Base-by-base conservation (phyloP, 2,113 vertebrate species). In the Thunnus thynnus region DNA sequence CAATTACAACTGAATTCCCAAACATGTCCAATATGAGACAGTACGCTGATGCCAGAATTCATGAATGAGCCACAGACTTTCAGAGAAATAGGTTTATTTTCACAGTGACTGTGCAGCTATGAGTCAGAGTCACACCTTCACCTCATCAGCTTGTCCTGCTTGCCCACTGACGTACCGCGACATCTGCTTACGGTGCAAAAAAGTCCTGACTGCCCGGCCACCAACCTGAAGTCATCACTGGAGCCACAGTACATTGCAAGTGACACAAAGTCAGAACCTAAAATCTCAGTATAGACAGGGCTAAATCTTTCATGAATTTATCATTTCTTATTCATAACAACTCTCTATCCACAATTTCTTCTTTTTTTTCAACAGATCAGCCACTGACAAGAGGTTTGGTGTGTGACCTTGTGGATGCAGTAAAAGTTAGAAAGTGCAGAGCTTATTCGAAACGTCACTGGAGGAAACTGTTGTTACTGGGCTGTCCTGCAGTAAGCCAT, bases 271-370 rank as follows among this genome's bases (percentile, higher is more conserved):
- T 94, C 92, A 92, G 79, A 91, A 87, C 44, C 89, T 72, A 83
- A 91, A 93, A 93, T 93, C 90, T 93, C 89, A 89, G 88, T 87
- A 86, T 83, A 90, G 93, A 88, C 86, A 36, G 18, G 58, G 51
- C 76, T 95, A 83, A 93, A 96, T 94, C 63, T 95, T 95, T 95
- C 68, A 95, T 94, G 92, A 84, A 78, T 82, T 58, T 82, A 84
- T 83, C 92, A 94, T 95, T 80, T 92, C 87, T 95, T 94, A 95
- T 95, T 94, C 88, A 95, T 95, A 75, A 76, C 76, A 76, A 91
- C 67, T 87, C 78, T 86, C 88, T 65, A 72, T 81, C 87, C 84
- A 77, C 81, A 66, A 44, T 84, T 84, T 57, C 65, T 73, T 63
- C 57, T 55, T 54, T 32, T 57, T 52, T 54, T 57, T 12, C 10